Evolutionary conservation across 2,888 invertebrate genomes (phyloP), one percentile per base, ranked within the genome.

Genomic region (Drosophila lutescens): DNA sequence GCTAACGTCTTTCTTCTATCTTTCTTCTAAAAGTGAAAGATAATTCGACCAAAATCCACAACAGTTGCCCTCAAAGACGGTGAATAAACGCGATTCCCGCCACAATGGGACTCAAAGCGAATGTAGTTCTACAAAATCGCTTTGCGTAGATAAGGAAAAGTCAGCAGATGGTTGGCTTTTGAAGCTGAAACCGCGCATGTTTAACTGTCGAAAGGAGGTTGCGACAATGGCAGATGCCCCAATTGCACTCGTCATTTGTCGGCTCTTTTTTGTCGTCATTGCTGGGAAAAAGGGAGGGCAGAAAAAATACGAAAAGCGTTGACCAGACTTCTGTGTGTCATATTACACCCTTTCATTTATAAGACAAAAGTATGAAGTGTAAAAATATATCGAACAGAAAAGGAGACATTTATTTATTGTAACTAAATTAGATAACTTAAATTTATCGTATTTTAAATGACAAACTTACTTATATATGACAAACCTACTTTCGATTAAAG

Each of bases 161-260:
- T 59, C 75, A 82, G 71, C 86, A 86, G 83, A 50, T 82, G 77
- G 51, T 58, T 43, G 36, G 46, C 23, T 34, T 49, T 50, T 41
- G n/a, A 43, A 43, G 36, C 17, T 20, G n/a, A 17, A 34, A 34
- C 43, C 44, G 34, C 40, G 55, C 36, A 47, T 69, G 80, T 87
- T 82, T 77, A 74, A 87, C 88, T 72, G 69, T 47, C 60, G 56
- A 59, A 63, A 60, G 68, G 62, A 70, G 50, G 34, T 50, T 49
- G 20, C 38, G 59, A 54, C 32, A 41, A 36, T 59, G 46, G 44
- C 62, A 61, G 58, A 56, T 74, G 78, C 55, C 72, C 82, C 88
- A 85, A 82, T 82, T 85, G 77, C 71, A 79, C 49, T 59, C 75
- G 74, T 77, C 88, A 77, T 82, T 82, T 85, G 88, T 59, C 55